Conservation (phyloP, 2,113 vertebrate species). For the Archocentrus centrarchus region DNA sequence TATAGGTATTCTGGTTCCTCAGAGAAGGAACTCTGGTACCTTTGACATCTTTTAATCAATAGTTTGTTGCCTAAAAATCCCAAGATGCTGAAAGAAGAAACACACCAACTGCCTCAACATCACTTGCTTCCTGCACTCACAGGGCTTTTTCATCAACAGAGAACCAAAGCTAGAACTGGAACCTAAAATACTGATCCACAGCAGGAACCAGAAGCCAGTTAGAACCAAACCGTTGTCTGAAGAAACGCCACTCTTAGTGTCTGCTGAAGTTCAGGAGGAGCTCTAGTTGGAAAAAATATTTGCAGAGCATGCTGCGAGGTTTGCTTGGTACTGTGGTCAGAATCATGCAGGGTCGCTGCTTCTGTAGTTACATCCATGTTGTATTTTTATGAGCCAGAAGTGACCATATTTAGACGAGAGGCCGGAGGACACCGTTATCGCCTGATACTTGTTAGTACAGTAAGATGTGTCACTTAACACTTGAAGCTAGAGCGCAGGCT, state of each 20-base stretch:
- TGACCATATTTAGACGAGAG: too few species aligned
- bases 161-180: too few species aligned
- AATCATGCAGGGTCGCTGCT: background rate
- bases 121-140: conserved; percentile 2
- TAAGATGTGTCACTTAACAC: too few species aligned
- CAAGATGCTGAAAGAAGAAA: background rate
- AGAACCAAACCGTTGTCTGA: background rate
- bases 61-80: background rate
- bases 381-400: too few species aligned
- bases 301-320: too few species aligned
- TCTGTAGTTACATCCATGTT: background rate
- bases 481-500: background rate
- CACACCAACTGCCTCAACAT: background rate
- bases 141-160: too few species aligned
- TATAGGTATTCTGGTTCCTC: too few species aligned
- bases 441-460: background rate
- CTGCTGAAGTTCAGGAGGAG: background rate
- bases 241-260: too few species aligned
- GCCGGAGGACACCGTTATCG: background rate
- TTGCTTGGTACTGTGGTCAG: background rate
- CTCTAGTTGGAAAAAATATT: too few species aligned
- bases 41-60: too few species aligned
- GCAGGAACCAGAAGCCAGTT: too few species aligned
- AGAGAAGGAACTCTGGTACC: too few species aligned
- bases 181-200: background rate